Conservation (phyloP, 2,113 vertebrate genomes). For the Antechinus stuartii region DNA sequence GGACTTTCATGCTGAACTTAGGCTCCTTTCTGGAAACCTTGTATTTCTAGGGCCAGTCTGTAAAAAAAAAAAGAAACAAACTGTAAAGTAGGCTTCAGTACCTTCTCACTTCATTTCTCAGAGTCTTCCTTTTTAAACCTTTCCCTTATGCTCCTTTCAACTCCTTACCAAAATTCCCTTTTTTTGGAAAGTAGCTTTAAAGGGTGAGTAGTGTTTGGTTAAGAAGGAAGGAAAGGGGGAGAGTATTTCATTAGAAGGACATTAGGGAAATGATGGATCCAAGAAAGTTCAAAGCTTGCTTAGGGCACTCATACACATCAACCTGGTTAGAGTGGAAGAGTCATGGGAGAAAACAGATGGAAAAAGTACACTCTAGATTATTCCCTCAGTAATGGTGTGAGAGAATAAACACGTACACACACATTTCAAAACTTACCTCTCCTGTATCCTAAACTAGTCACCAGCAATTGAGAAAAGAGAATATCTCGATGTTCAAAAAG, state of each 20-base stretch:
- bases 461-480: neutral
- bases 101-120: neutral
- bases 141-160: neutral
- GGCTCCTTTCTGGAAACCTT: neutral
- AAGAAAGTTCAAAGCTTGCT: neutral
- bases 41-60: neutral
- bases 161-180: neutral
- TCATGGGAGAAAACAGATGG: neutral
- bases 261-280: neutral
- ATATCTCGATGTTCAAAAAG: neutral
- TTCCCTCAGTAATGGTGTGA: neutral
- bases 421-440: neutral
- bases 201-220: neutral
- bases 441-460: neutral
- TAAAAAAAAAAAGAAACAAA: neutral
- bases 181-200: neutral
- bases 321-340: neutral
- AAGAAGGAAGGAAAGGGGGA: neutral
- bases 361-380: neutral
- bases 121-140: neutral
- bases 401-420: neutral
- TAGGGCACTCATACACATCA: neutral
- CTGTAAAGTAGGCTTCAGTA: neutral
- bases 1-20: slow-evolving; percentile 35
- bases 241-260: neutral